A percentile compares a stretch with the other conserved stretches of the same genome.
phyloP scores from a whole-genome alignment of 2,888 invertebrate genomes.

The Mimachlamys varia region DNA sequence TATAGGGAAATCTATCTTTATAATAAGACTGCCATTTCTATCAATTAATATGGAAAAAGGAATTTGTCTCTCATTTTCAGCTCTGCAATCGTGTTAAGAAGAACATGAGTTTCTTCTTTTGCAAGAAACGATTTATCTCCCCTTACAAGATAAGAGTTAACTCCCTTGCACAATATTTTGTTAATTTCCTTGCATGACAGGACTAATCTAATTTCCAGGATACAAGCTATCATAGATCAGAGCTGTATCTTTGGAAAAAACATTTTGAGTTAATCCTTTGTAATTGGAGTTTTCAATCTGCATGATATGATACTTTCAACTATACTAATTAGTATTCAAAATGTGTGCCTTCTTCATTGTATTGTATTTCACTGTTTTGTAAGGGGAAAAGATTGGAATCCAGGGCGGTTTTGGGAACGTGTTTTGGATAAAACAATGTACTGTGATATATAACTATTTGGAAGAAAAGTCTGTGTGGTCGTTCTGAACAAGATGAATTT shows the following conservation, averaged over 20 bases:
- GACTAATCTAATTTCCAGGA: neutral
- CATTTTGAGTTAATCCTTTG: neutral
- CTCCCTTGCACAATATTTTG: neutral
- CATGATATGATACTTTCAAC: neutral
- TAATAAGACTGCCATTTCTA: neutral
- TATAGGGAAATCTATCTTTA: neutral
- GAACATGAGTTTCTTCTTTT: too few relatives aligned
- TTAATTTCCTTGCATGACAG: neutral
- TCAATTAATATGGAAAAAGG: neutral
- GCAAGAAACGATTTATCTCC: neutral
- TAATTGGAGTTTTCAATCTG: neutral
- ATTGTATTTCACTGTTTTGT: neutral
- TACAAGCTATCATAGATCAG: neutral
- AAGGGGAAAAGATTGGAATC: neutral
- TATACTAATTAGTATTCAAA: neutral
- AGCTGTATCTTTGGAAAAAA: neutral
- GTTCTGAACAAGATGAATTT: slow-evolving; percentile 28
- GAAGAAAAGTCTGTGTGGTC: neutral
- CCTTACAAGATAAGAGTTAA: neutral
- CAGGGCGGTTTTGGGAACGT: neutral
- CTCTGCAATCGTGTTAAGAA: neutral
- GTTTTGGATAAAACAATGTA: neutral
- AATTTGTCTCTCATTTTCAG: neutral
- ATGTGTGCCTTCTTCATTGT: neutral
- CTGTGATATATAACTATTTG: slow-evolving; percentile 21